Evolutionary conservation across 2,113 vertebrate species (phyloP).

Genomic region (Hystrix brachyura): DNA sequence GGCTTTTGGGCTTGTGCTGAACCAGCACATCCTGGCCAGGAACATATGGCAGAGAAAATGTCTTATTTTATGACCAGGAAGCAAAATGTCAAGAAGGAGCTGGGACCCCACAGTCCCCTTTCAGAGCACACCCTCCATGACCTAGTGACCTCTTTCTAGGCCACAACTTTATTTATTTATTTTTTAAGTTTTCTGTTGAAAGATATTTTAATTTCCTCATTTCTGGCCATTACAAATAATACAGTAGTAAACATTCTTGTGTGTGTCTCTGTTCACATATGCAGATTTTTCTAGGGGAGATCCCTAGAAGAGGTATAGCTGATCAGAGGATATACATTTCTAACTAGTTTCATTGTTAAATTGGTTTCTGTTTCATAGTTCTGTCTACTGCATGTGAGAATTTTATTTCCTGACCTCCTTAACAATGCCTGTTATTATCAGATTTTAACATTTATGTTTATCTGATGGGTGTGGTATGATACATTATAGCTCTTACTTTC

Average conservation of each 20-base stretch:
- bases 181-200: background rate
- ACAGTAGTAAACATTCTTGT: background rate
- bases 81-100: background rate
- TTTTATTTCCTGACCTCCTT: conserved; percentile 5
- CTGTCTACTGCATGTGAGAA: background rate
- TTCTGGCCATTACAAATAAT: conserved; percentile 8
- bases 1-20: background rate
- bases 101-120: background rate
- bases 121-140: background rate
- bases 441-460: conserved; percentile 14
- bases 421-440: background rate
- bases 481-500: background rate
- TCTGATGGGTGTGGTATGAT: background rate
- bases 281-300: background rate
- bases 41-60: background rate
- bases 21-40: background rate
- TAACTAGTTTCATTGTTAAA: background rate
- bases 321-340: background rate
- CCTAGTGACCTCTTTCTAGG: background rate
- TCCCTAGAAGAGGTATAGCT: background rate
- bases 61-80: background rate
- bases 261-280: background rate
- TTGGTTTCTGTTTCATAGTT: background rate
- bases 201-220: background rate
- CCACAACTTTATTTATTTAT: background rate